Percentiles rank a stretch among this genome's conserved stretches.
These are phyloP conservation scores for Thera britannica DNA, from an alignment of 2,888 invertebrate species.

Conservation along the genomic window DNA sequence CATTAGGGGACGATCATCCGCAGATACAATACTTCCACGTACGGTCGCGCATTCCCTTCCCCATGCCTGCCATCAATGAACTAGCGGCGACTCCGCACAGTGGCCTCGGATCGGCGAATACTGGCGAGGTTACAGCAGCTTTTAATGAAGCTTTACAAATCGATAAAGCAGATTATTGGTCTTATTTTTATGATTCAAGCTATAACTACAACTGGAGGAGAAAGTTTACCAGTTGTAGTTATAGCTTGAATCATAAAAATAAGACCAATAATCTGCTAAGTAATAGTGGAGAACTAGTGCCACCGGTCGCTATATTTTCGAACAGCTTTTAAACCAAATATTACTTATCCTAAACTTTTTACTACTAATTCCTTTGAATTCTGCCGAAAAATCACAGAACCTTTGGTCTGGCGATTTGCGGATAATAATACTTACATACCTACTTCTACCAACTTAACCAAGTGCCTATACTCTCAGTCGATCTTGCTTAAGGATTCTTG, in stretches of 20 bases:
- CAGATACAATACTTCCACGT: constrained; percentile 32
- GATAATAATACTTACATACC: no score
- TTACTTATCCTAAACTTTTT: no score
- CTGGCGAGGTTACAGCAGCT: constrained; percentile 7
- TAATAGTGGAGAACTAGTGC: no score
- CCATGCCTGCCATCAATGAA: constrained; percentile 31
- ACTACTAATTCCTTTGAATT: no score
- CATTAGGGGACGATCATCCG: constrained; percentile 39
- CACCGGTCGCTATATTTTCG: no score
- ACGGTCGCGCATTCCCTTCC: constrained; percentile 44
- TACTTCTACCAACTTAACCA: neutral
- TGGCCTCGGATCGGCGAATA: neutral
- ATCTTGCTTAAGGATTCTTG: constrained; percentile 34
- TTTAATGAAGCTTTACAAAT: constrained; percentile 12
- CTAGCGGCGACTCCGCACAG: constrained; percentile 14
- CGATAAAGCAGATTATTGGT: neutral
- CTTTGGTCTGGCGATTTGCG: no score
- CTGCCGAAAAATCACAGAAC: no score
- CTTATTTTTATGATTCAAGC: neutral
- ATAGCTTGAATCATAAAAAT: neutral
- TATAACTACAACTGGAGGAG: neutral
- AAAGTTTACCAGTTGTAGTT: no score
- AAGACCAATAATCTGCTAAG: neutral
- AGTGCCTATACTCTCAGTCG: constrained; percentile 8
- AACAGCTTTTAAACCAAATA: no score